These are phyloP conservation scores for Sinocyclocheilus anshuiensis DNA, from an alignment of 2,113 vertebrate genomes.

Conservation along the genomic window DNA sequence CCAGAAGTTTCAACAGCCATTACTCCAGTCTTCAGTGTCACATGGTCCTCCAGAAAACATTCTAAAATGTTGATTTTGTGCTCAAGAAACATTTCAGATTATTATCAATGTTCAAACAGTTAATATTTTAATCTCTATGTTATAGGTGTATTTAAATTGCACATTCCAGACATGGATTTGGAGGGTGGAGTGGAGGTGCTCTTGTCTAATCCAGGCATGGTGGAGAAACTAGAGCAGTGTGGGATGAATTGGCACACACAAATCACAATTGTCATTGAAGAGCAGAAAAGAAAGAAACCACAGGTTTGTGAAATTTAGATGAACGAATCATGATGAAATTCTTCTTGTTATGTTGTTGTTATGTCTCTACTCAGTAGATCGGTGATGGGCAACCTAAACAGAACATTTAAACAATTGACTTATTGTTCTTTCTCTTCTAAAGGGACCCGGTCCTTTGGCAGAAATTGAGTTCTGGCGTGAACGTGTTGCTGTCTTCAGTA, in stretches of 20 bases:
- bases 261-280: conserved; percentile 79
- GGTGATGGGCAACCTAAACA: background rate
- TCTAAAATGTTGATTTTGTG: background rate
- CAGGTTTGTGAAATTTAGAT: conserved; percentile 73
- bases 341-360: background rate
- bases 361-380: background rate
- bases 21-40: background rate
- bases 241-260: conserved; percentile 85
- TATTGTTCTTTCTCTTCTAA: conserved; percentile 10
- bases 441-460: conserved; percentile 84
- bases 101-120: background rate
- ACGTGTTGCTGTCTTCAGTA: conserved; percentile 75
- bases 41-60: background rate
- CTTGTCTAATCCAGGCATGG: conserved; percentile 63
- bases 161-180: conserved; percentile 82
- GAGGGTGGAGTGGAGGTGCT: conserved; percentile 71
- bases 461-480: conserved; percentile 89
- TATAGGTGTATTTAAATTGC: conserved; percentile 78
- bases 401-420: background rate
- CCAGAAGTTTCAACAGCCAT: background rate
- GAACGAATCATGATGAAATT: background rate
- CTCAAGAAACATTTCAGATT: background rate
- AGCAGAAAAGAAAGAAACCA: conserved; percentile 80
- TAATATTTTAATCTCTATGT: background rate
- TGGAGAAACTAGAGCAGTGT: conserved; percentile 81